These are phyloP conservation scores for Barnardius zonarius DNA, from an alignment of 2,113 vertebrate species.

Conservation along the genomic window DNA sequence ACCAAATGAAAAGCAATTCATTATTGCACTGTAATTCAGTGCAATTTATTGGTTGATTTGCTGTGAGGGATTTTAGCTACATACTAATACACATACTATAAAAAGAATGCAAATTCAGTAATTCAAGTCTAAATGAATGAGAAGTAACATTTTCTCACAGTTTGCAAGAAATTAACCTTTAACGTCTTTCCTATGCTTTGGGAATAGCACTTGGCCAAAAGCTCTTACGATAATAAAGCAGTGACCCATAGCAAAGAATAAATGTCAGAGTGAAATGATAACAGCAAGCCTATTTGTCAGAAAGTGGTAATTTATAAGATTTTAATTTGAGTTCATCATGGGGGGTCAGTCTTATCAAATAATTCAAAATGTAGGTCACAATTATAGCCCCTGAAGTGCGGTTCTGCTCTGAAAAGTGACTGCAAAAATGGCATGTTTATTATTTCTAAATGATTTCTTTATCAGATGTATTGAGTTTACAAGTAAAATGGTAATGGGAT, in stretches of 20 bases:
- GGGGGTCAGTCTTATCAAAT: conserved; percentile 70
- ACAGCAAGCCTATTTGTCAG: conserved; percentile 64
- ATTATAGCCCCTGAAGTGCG: conserved; percentile 41
- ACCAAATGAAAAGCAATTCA: conserved; percentile 52
- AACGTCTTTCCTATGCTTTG: conserved; percentile 56
- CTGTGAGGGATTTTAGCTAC: conserved; percentile 49
- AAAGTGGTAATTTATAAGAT: conserved; percentile 72
- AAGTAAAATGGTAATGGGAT: conserved; percentile 24
- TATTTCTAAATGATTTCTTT: conserved; percentile 60
- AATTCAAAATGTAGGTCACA: conserved; percentile 68
- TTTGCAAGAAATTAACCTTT: conserved; percentile 69
- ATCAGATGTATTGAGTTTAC: conserved; percentile 29
- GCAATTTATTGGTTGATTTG: conserved; percentile 67
- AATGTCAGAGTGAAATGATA: conserved; percentile 68
- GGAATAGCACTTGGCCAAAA: conserved; percentile 67
- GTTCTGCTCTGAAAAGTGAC: conserved; percentile 53
- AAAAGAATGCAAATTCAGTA: conserved; percentile 64
- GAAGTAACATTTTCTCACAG: conserved; percentile 65
- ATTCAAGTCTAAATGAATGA: conserved; percentile 51
- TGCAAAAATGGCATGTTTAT: conserved; percentile 61
- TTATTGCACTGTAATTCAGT: conserved; percentile 50
- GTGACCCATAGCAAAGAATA: conserved; percentile 63
- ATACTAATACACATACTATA: conserved; percentile 38
- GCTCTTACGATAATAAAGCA: conserved; percentile 67
- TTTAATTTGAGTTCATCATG: conserved; percentile 69